These are phyloP conservation scores for Bathynomus jamesi DNA, from an alignment of 1,140 invertebrate genomes.

Conservation along the genomic window DNA sequence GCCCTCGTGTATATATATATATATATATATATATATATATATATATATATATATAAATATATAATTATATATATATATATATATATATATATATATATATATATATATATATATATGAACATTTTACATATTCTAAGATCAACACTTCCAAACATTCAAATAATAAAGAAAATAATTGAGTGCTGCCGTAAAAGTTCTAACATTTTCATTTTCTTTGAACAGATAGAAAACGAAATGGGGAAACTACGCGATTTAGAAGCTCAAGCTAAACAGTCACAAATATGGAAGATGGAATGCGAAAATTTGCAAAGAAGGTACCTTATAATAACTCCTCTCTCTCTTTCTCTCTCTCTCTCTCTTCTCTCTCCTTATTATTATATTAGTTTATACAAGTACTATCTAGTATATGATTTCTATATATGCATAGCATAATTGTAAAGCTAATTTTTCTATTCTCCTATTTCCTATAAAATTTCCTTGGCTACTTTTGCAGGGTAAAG, in stretches of 20 bases:
- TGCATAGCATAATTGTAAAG: too few relatives aligned
- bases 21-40: constrained; percentile 13
- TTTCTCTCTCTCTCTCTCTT: too few relatives aligned
- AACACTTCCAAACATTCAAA: background rate
- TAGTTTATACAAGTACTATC: too few relatives aligned
- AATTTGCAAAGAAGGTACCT: constrained; percentile 24
- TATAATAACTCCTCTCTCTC: too few relatives aligned
- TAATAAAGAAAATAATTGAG: background rate
- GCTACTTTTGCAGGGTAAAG: too few relatives aligned
- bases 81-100: constrained; percentile 10
- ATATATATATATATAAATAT: constrained; percentile 12
- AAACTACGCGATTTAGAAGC: constrained; percentile 24
- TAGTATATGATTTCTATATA: too few relatives aligned
- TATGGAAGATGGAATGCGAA: constrained; percentile 26
- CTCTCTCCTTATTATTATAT: too few relatives aligned
- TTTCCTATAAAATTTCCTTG: too few relatives aligned
- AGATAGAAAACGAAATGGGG: constrained; percentile 20
- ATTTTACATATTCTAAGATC: background rate
- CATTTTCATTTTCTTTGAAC: constrained; percentile 9
- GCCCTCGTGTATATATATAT: background rate
- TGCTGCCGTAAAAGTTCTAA: background rate
- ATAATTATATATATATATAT: constrained; percentile 12
- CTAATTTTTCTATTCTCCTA: too few relatives aligned
- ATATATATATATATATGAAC: constrained; percentile 1
- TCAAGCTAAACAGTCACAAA: constrained; percentile 10